These are phyloP conservation scores for Rhopilema esculentum DNA, from an alignment of 30 jellyfish, hydroid and myxozoan species.

Conservation along the genomic window DNA sequence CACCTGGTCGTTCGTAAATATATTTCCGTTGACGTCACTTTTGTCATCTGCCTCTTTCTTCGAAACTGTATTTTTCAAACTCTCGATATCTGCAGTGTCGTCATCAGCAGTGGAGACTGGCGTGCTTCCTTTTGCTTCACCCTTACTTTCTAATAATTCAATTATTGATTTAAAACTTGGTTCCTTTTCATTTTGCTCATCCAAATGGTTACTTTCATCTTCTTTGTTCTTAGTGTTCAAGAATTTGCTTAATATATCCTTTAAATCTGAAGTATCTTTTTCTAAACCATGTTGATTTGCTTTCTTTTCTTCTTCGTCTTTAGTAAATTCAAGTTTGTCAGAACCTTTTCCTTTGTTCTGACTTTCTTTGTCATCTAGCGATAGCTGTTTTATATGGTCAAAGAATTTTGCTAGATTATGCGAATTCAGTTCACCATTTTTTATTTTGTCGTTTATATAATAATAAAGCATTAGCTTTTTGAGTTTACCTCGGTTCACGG, in stretches of 20 bases:
- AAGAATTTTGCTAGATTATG: slow-evolving; percentile 61
- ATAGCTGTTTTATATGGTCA: slow-evolving; percentile 21
- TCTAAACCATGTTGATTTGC: neutral
- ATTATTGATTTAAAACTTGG: slow-evolving; percentile 15
- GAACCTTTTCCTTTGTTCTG: neutral
- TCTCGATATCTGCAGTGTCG: slow-evolving; percentile 13
- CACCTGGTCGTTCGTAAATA: slow-evolving; percentile 35
- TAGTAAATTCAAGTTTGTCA: neutral
- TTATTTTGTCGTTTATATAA: slow-evolving; percentile 71
- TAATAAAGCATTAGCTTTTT: slow-evolving; percentile 71
- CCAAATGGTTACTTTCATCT: neutral
- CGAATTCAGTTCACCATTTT: slow-evolving; percentile 45
- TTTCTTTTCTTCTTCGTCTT: neutral
- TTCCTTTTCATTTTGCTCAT: slow-evolving; percentile 2
- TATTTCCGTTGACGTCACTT: neutral
- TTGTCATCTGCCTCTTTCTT: neutral
- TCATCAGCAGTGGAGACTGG: slow-evolving; percentile 46
- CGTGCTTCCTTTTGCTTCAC: slow-evolving; percentile 1
- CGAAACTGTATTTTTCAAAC: slow-evolving; percentile 2
- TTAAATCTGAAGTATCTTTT: slow-evolving; percentile 6
- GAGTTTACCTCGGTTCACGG: slow-evolving; percentile 68
- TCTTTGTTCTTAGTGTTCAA: slow-evolving; percentile 7
- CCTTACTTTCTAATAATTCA: slow-evolving; percentile 5
- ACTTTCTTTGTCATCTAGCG: slow-evolving; percentile 25
- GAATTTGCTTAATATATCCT: neutral